Evolutionary conservation across 2,113 vertebrate species (phyloP), one percentile per base, ranked within the genome.

Genomic region (Onychorhynchus coronatus): DNA sequence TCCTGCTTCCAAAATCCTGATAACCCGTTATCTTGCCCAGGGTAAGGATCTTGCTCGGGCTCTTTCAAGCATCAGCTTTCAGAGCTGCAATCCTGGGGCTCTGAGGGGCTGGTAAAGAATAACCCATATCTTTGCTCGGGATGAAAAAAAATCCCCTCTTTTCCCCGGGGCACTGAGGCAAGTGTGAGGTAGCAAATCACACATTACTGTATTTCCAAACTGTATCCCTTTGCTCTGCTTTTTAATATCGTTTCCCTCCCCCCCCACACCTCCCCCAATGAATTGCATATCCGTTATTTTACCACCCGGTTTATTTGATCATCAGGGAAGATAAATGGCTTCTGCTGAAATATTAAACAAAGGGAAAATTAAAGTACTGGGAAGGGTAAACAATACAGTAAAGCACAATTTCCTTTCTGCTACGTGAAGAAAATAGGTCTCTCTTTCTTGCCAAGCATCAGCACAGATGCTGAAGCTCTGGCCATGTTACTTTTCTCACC

Each of bases 311-410:
- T 93, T 95, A 97, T 97, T 97, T 97, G 94, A 97, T 97, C 95
- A 62, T 89, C 23, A 17, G 53, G 79, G 88, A 97, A 98, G 97
- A 98, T 97, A 97, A 97, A 97, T 97, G 96, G 68, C 70, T 97
- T 90, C 78, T 94, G 91, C 96, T 97, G 96, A 95, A 97, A 96
- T 95, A 97, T 96, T 97, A 98, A 98, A 98, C 97, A 98, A 95
- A 91, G 59, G 94, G 85, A 85, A 92, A 96, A 94, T 85, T 71
- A 87, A 95, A 93, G 82, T 33, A 39, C 62, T 58, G 80, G 88
- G 79, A 78, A 97, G 86, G 89, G 90, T 96, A 95, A 97, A 96
- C 96, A 96, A 81, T 20, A 4, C 6, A 86, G 95, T 28, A 24
- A 74, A 94, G 95, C 55, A 96, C 90, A 88, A 92, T 97, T 95